Base-by-base conservation (phyloP, 2,113 vertebrate genomes). In the Mohoua ochrocephala region DNA sequence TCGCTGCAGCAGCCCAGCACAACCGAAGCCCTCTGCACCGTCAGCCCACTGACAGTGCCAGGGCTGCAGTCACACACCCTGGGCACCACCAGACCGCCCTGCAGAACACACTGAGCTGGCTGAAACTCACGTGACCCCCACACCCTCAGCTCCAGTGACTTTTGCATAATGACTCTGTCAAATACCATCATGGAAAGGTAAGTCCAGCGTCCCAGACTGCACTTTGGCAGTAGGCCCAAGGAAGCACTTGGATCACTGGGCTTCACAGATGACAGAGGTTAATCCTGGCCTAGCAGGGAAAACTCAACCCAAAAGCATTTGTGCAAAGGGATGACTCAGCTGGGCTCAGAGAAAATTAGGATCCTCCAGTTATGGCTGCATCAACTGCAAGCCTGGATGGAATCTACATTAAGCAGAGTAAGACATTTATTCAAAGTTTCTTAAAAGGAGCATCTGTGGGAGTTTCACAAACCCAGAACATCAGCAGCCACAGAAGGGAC, bases 41-140 rank as follows among this genome's bases (percentile, higher is more conserved):
- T 30, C 54, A 77, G 15, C 7, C 63, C 18, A 4, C 41, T 15
- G 45, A 63, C n/a, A n/a, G n/a, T n/a, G n/a, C 14, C 15, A 31
- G 45, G 33, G 24, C 31, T 37, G 47, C 44, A 49, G 33, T 4
- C 61, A 60, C 68, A 44, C 20, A 24, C 16, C 1, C 56, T 20
- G 44, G 6, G 15, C 24, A 11, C 28, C 56, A 59, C 70, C 17
- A 64, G 13, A 18, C 4, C 41, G 44, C 35, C 52, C 45, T 0
- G 8, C 0, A 49, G 30, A 68, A 41, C 16, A 13, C 19, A 28
- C 4, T 1, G 1, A 49, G 41, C 20, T 59, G n/a, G 15, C 45
- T 78, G 21, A 69, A 83, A 63, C 28, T 7, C 42, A 11, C 0
- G 6, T 11, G 19, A 80, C 31, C 15, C 45, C 45, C 30, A 80